Conservation (phyloP, 2,888 invertebrate genomes). For the Mamestra brassicae region DNA sequence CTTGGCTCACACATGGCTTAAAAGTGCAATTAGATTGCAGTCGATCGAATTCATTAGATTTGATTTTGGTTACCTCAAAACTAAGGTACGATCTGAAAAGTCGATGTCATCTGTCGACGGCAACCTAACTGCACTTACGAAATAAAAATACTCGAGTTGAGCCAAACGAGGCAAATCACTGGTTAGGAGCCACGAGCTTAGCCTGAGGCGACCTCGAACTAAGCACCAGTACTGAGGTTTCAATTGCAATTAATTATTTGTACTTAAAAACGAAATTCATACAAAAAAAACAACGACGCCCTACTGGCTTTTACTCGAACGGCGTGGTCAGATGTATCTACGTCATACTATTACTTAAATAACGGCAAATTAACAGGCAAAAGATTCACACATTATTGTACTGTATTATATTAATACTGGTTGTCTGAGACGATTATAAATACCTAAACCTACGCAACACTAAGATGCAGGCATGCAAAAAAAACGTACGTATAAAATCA, state of each 20-base stretch:
- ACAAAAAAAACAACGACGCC: slow-evolving; percentile 4
- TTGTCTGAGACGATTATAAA: slow-evolving; percentile 11
- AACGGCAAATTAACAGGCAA: not conserved
- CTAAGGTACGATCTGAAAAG: not conserved
- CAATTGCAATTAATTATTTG: slow-evolving; percentile 41
- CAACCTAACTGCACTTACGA: slow-evolving; percentile 1
- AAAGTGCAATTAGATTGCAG: slow-evolving; percentile 12
- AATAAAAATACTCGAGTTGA: slow-evolving; percentile 7
- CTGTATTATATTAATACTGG: slow-evolving; percentile 39
- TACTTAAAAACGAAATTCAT: slow-evolving; percentile 47
- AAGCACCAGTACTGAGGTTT: slow-evolving; percentile 13
- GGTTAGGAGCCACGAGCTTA: not conserved
- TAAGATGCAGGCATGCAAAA: not conserved
- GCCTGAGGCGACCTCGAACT: not conserved
- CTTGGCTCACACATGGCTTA: slow-evolving; percentile 16
- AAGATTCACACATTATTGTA: slow-evolving; percentile 13
- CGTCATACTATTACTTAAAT: not conserved
- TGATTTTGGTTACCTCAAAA: too few species aligned
- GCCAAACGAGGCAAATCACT: slow-evolving; percentile 1
- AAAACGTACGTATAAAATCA: not conserved
- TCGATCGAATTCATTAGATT: not conserved
- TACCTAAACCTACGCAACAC: slow-evolving; percentile 20
- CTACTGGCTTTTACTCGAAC: slow-evolving; percentile 15
- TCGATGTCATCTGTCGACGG: not conserved
- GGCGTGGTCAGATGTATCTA: slow-evolving; percentile 45